Base-by-base conservation (phyloP, 2,888 invertebrate species). In the Argynnis bischoffii region DNA sequence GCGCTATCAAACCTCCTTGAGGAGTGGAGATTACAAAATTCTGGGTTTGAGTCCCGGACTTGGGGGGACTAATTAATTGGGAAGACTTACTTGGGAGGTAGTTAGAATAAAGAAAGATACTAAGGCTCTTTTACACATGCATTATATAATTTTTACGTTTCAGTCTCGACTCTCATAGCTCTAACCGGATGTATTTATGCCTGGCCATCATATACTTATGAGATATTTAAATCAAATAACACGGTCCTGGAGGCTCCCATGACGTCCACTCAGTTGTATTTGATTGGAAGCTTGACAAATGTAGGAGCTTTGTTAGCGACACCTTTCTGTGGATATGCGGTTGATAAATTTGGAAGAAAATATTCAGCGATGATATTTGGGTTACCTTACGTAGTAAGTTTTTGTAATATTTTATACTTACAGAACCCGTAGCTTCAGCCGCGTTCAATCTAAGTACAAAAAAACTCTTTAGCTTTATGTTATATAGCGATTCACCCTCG, bases 171-270 rank as follows among this genome's bases (percentile, higher is more conserved):
- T 64, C 76, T 89, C 64, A 84, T 85, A 15, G 75, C 79, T 13
- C 80, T 89, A 14, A 88, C 90, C 0, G 92, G 92, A 0, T 85
- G 88, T 57, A 74, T 90, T 3, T 80, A 81, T 68, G 86, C 90
- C 0, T 92, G 92, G 92, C 91, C 92, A 0, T 92, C 92, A 0
- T 88, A 84, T 69, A 90, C 89, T 0, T 76, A 86, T n/a, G 82
- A 79, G 2, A 80, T 82, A 59, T 91, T 91, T 70, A 73, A 68
- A 5, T 88, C 91, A 2, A 91, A 92, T 66, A 77, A 77, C 8
- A 91, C 92, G 0, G 81, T 88, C 0, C 77, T 92, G 14, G 78
- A 82, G 0, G 68, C 75, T 2, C 86, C 87, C 0, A 89, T 92
- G 89, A 76, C 84, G 0, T 74, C 85, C 0, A 65, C 83, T 13